Percentiles rank a stretch among this genome's conserved stretches.
Conservation (phyloP, 1,140 invertebrate genomes). For the Oncopeltus fasciatus region DNA sequence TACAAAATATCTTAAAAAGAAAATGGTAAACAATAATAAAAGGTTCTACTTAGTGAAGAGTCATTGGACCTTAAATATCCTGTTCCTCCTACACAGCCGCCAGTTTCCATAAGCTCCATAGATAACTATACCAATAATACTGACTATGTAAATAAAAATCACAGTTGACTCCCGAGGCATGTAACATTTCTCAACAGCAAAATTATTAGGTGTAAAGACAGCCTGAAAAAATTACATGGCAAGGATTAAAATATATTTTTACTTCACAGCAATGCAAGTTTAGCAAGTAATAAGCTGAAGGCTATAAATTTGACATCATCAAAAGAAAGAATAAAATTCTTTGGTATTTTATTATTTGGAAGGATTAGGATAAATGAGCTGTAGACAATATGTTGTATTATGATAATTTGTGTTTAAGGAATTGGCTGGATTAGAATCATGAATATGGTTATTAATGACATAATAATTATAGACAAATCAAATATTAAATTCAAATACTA, state of each 20-base stretch:
- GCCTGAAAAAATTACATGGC: constrained; percentile 35
- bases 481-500: no score
- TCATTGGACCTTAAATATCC: constrained; percentile 20
- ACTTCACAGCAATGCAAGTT: not conserved
- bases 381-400: no score
- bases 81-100: constrained; percentile 7
- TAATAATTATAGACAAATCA: no score
- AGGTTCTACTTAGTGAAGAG: no score
- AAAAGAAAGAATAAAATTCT: no score
- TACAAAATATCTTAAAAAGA: no score
- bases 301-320: not conserved
- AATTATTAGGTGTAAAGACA: constrained; percentile 49
- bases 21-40: no score
- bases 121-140: constrained; percentile 30
- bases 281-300: not conserved
- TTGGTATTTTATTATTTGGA: no score
- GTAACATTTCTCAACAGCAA: constrained; percentile 51
- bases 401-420: no score
- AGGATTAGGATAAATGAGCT: no score
- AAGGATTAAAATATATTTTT: not conserved
- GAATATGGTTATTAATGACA: no score
- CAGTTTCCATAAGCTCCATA: constrained; percentile 21
- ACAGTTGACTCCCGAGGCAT: constrained; percentile 58
- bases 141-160: constrained; percentile 35
- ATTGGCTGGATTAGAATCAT: no score